Percentiles rank a stretch among this genome's conserved stretches.
Conservation (phyloP, 1,140 invertebrate species). For the Zaprionus lachaisei region DNA sequence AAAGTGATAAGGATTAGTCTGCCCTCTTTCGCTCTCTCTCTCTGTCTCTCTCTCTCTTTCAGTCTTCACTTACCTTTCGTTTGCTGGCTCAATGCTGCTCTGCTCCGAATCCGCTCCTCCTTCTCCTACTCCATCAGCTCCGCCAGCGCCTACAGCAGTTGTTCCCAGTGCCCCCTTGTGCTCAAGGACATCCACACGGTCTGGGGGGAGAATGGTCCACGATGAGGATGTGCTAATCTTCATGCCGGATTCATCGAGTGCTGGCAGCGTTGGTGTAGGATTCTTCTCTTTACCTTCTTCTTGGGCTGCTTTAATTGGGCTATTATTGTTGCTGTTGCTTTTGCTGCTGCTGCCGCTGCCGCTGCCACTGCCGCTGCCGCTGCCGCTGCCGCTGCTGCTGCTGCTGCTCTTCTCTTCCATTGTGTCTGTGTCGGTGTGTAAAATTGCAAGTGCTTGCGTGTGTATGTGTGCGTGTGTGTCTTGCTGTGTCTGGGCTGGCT, state of each 20-base stretch:
- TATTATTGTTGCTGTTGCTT: conserved; percentile 7
- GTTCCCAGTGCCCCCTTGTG: background rate
- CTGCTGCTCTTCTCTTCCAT: conserved; percentile 35
- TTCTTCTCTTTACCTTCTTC: conserved; percentile 11
- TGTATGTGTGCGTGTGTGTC: background rate
- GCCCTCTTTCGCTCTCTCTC: background rate
- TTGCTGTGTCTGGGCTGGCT: conserved; percentile 14
- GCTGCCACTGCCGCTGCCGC: background rate
- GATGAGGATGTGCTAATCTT: conserved; percentile 46
- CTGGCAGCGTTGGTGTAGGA: background rate
- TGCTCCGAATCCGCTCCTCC: background rate
- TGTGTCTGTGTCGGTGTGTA: conserved; percentile 13
- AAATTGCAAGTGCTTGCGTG: conserved; percentile 4
- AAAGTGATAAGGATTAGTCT: background rate
- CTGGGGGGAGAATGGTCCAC: conserved; percentile 61
- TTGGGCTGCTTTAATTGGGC: conserved; percentile 9
- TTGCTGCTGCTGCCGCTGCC: background rate
- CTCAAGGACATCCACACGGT: conserved; percentile 43
- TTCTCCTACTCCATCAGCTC: too few relatives aligned
- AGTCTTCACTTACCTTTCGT: conserved; percentile 43
- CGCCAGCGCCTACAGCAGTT: background rate
- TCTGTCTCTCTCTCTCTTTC: too few relatives aligned
- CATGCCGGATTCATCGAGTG: background rate
- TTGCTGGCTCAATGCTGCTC: conserved; percentile 45
- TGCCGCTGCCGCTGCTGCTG: conserved; percentile 16